These are phyloP conservation scores for Eupithecia subumbrata DNA, from an alignment of 2,888 invertebrate genomes.

Conservation along the genomic window DNA sequence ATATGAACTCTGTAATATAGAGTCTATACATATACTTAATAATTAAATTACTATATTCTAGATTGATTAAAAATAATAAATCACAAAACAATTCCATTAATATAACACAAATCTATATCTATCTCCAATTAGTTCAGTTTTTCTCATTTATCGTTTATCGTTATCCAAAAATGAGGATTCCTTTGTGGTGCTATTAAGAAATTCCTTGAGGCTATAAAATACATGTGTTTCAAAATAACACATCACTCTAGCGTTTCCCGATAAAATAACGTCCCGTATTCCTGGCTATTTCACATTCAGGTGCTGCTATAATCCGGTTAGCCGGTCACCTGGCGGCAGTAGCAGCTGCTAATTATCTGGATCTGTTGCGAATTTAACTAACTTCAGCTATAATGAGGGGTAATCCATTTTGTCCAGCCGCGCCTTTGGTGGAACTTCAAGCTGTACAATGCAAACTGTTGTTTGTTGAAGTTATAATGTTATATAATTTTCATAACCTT, in stretches of 20 bases:
- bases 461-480: not conserved
- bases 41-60: too few species aligned
- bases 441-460: not conserved
- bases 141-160: too few species aligned
- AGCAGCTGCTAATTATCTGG: slow-evolving; percentile 31
- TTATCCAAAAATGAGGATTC: too few species aligned
- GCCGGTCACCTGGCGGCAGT: slow-evolving; percentile 30
- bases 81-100: too few species aligned
- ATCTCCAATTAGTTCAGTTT: too few species aligned
- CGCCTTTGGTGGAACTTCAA: slow-evolving; percentile 10
- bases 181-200: too few species aligned
- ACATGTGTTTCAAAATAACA: too few species aligned
- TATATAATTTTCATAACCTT: not conserved
- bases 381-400: slow-evolving; percentile 18
- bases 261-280: slow-evolving; percentile 14
- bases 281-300: slow-evolving; percentile 34
- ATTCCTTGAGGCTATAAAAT: too few species aligned
- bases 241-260: not conserved
- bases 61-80: too few species aligned
- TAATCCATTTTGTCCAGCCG: slow-evolving; percentile 23
- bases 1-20: too few species aligned
- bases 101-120: too few species aligned
- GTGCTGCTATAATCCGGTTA: slow-evolving; percentile 43
- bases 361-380: slow-evolving; percentile 33
- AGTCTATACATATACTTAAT: too few species aligned